phyloP scores from a whole-genome alignment of 1,140 invertebrate genomes.

The Lerema accius region DNA sequence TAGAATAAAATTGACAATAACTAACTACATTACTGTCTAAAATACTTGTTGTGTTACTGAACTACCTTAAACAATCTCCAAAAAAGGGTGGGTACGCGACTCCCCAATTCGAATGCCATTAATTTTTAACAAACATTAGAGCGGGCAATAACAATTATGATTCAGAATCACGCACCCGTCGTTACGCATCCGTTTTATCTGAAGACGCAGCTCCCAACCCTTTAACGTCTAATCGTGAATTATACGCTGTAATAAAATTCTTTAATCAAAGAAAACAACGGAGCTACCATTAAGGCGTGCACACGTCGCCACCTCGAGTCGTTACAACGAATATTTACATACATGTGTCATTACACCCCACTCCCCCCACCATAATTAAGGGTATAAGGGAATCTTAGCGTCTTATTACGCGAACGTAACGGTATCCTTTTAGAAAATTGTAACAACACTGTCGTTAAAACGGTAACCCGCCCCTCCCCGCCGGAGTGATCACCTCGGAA shows the following conservation, averaged over 20 bases:
- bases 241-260: slow-evolving; percentile 81
- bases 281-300: slow-evolving; percentile 73
- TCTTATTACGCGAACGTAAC: slow-evolving; percentile 81
- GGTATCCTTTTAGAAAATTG: slow-evolving; percentile 81
- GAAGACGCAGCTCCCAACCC: slow-evolving; percentile 65
- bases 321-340: slow-evolving; percentile 81
- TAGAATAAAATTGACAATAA: no score
- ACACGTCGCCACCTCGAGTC: slow-evolving; percentile 78
- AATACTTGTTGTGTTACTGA: background rate
- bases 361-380: slow-evolving; percentile 75
- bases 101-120: slow-evolving; percentile 40
- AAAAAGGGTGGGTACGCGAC: slow-evolving; percentile 17
- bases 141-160: slow-evolving; percentile 73
- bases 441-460: slow-evolving; percentile 74
- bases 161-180: slow-evolving; percentile 77
- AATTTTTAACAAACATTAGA: slow-evolving; percentile 53
- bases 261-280: slow-evolving; percentile 83
- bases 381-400: slow-evolving; percentile 82
- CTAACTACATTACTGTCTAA: no score
- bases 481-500: slow-evolving; percentile 67
- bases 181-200: slow-evolving; percentile 77
- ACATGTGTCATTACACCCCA: slow-evolving; percentile 79
- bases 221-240: slow-evolving; percentile 81
- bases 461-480: slow-evolving; percentile 44
- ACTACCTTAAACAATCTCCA: background rate